Evolutionary conservation across 2,797 vertebrate species (phyloP), one percentile per base, ranked within the genome.

Genomic region (Enteromius unitaeniatus): DNA sequence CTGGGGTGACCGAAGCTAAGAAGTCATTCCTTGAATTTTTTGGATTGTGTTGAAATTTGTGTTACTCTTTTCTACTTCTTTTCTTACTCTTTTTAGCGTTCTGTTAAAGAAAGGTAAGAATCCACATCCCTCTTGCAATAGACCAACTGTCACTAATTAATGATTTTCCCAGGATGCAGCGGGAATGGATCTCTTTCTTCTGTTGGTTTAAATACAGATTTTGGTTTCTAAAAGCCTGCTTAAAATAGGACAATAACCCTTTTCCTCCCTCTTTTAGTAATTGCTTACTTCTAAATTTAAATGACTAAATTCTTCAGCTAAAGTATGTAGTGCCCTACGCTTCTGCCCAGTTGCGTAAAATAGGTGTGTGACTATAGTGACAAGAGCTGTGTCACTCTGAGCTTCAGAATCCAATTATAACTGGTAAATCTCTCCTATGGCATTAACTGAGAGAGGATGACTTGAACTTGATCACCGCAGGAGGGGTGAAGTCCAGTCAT

Each of bases 381-480:
- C 69, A 37, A 47, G 45, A 47, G 80, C 62, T 75, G 78, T 62
- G 49, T 84, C 84, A 84, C 82, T 87, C 84, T 90, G 86, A 79
- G 81, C 26, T 84, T 86, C 78, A 53, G 84, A 91, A 92, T 93
- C 91, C 89, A 92, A 87, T 93, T 93, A 90, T 86, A 87, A 85
- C 79, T 86, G 62, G 86, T 87, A 91, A 91, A 91, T 89, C 88
- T 91, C 51, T 72, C 81, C 67, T 28, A 31, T 86, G n/a, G 55
- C 68, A 60, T 78, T 84, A 84, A 62, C 82, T 65, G 28, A 76
- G 69, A 53, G 49, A 45, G 74, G 82, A 60, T 76, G 47, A 86
- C 70, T 34, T 80, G 28, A 65, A 67, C 68, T 49, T 76, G 58
- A 74, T 78, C 26, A 34, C 21, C 2, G 13, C 3, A 51, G 65